Base-by-base conservation (phyloP, 23 tunicate genomes). In the Pegea sp. region DNA sequence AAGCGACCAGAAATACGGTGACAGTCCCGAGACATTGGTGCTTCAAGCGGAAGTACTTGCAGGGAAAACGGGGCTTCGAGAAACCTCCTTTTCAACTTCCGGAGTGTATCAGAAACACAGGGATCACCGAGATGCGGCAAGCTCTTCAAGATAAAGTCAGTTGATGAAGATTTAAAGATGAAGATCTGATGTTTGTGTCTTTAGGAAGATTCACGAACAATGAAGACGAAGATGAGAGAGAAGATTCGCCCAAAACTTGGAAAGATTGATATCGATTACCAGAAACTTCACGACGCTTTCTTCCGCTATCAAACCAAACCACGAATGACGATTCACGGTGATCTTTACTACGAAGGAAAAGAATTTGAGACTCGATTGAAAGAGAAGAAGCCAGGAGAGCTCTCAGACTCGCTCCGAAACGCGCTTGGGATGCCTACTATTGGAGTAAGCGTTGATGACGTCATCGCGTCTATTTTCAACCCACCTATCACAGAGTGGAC, bases 1-100 rank as follows among this genome's bases (percentile, higher is more conserved):
- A 90, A 54, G 90, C 99, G 24, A 62, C 93, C 22, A 56, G 99
- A 21, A 90, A 90, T 58, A 64, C 92, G 0, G 99, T 90, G 48
- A 60, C 71, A 7, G 99, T 90, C n/a, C 99, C 99, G 1, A 57
- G 99, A 8, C 99, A 90, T 33, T 90, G 99, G 99, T 90, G 93
- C 43, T 90, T 78, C 68, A 90, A 90, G 56, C 56, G 99, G 26
- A 90, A 90, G 34, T 90, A 90, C 42, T 48, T 90, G 31, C 79
- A 72, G 32, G 99, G 99, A 29, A 90, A 90, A 58, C 60, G 99
- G 49, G 99, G 99, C 44, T 69, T 90, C 42, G 99, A 90, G 42
- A 90, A 90, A 44, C 92, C 92, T 16, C 86, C 99, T 5, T 90
- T 90, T 31, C 77, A 90, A 54, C 76, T 90, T 3, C 99, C 99